Conservation (phyloP, 2,113 vertebrate genomes). For the Pantherophis guttatus region DNA sequence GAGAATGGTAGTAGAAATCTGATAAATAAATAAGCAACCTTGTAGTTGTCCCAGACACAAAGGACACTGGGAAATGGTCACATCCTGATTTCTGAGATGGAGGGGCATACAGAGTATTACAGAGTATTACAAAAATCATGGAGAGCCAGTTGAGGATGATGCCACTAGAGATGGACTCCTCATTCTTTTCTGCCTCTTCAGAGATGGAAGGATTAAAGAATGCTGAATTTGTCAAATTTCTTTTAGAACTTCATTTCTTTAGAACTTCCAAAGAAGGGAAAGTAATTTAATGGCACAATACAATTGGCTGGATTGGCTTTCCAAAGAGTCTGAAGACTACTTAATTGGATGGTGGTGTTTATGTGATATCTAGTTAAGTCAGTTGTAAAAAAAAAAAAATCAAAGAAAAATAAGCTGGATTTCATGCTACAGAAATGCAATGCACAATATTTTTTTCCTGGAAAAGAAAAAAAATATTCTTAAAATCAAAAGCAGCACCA, state of each 20-base stretch:
- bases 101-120: neutral
- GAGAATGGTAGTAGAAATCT: no score
- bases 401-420: neutral
- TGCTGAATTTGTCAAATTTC: neutral
- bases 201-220: neutral
- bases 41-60: neutral
- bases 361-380: neutral
- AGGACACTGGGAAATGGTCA: neutral
- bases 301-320: neutral
- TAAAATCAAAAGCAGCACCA: neutral
- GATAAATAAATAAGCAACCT: neutral
- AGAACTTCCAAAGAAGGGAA: neutral
- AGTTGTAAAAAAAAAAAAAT: neutral
- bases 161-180: neutral
- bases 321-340: neutral
- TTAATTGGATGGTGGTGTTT: neutral
- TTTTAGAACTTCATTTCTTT: neutral
- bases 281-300: neutral
- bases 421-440: neutral
- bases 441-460: neutral
- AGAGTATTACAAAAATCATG: neutral
- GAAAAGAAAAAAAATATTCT: neutral
- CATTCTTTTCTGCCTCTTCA: neutral
- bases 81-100: neutral
- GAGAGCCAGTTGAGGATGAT: neutral